phyloP scores from a whole-genome alignment of 2,888 invertebrate genomes.

The Dynastes grantii region DNA sequence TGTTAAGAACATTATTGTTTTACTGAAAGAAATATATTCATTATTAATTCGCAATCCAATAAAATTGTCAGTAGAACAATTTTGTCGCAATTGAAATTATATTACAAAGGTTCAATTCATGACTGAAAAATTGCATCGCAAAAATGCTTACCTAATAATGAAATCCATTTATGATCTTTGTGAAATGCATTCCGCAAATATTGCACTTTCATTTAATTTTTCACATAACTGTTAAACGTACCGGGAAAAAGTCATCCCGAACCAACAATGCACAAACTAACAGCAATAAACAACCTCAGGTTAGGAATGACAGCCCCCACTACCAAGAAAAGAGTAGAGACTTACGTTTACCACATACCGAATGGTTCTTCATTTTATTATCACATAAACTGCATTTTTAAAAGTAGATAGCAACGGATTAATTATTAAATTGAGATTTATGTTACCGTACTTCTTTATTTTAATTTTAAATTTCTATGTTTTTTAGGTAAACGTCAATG shows the following conservation, averaged over 20 bases:
- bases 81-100: neutral
- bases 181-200: neutral
- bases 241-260: neutral
- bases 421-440: neutral
- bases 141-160: slow-evolving; percentile 18
- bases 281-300: slow-evolving; percentile 12
- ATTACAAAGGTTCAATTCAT: neutral
- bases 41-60: too few relatives aligned
- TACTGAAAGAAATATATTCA: too few relatives aligned
- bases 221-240: slow-evolving; percentile 19
- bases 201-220: slow-evolving; percentile 35
- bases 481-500: too few relatives aligned
- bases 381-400: too few relatives aligned
- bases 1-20: neutral
- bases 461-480: neutral
- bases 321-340: neutral
- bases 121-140: slow-evolving; percentile 13
- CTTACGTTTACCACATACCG: neutral
- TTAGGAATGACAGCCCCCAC: slow-evolving; percentile 29
- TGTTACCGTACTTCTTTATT: neutral
- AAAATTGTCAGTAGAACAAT: too few relatives aligned
- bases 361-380: neutral
- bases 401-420: neutral
- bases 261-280: slow-evolving; percentile 1
- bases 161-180: slow-evolving; percentile 30